Percentiles rank a stretch among this genome's conserved stretches.
Conservation (phyloP, 2,113 vertebrate genomes). For the Eptesicus fuscus region DNA sequence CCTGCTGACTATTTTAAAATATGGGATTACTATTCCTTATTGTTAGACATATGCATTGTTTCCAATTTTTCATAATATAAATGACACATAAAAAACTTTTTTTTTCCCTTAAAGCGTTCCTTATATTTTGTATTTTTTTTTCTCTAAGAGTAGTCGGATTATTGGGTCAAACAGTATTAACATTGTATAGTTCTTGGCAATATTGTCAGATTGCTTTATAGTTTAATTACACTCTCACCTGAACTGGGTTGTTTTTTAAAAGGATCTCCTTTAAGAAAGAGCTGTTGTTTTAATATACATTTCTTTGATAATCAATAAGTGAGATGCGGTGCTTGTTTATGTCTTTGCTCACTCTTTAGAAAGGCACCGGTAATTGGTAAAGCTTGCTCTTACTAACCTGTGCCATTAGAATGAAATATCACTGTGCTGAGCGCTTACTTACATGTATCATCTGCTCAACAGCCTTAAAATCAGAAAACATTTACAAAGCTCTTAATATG, state of each 20-base stretch:
- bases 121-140: not conserved
- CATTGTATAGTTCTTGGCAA: not conserved
- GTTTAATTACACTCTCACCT: not conserved
- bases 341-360: not conserved
- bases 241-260: not conserved
- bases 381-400: not conserved
- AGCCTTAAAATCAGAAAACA: not conserved
- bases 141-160: not conserved
- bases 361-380: not conserved
- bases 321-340: not conserved
- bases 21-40: not conserved
- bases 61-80: slow-evolving; percentile 2
- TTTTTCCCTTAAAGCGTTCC: slow-evolving; percentile 10
- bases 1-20: not conserved
- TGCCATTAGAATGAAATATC: not conserved
- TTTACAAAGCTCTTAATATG: not conserved
- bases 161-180: not conserved
- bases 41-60: not conserved
- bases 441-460: not conserved
- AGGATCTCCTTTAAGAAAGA: slow-evolving; percentile 13
- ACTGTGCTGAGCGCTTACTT: not conserved
- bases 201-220: slow-evolving; percentile 26
- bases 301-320: slow-evolving; percentile 19
- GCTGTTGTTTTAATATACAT: not conserved
- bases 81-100: not conserved